Conservation (phyloP, 2,888 invertebrate genomes). For the Phaonia tiefii region DNA sequence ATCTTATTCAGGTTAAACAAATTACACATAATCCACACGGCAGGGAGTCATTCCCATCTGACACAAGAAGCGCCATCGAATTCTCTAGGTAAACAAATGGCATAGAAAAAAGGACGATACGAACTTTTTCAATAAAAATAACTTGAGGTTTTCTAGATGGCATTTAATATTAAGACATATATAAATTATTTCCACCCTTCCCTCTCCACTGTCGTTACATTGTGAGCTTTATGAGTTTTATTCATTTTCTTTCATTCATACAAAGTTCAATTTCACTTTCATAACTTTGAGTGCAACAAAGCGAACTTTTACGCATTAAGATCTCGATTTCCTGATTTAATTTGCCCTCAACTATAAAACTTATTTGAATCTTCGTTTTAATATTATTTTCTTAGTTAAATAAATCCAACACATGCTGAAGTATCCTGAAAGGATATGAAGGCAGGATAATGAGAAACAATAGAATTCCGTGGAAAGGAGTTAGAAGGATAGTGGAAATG, state of each 20-base stretch:
- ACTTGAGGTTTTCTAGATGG: slow-evolving; percentile 53
- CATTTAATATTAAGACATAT: slow-evolving; percentile 58
- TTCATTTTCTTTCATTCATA: slow-evolving; percentile 16
- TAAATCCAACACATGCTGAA: background rate
- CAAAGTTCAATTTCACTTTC: slow-evolving; percentile 20
- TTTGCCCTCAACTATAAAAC: slow-evolving; percentile 14
- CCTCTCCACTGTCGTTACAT: background rate
- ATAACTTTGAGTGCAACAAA: background rate
- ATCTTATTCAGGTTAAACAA: too few relatives aligned
- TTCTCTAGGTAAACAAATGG: slow-evolving; percentile 8
- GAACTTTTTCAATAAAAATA: slow-evolving; percentile 64
- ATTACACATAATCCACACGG: too few relatives aligned
- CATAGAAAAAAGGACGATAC: slow-evolving; percentile 9
- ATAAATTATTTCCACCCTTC: slow-evolving; percentile 48
- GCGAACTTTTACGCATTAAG: slow-evolving; percentile 18
- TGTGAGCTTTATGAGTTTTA: slow-evolving; percentile 24
- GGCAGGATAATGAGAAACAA: background rate
- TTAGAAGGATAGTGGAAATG: too few relatives aligned
- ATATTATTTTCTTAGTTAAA: too few relatives aligned
- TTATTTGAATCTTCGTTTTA: too few relatives aligned
- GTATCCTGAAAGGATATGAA: background rate
- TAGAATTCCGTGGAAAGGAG: background rate
- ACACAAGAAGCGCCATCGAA: background rate
- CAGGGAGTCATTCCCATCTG: too few relatives aligned
- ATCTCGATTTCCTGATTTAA: slow-evolving; percentile 26